Base-by-base conservation (phyloP, 2,888 invertebrate genomes). In the Matsumyia berberina region DNA sequence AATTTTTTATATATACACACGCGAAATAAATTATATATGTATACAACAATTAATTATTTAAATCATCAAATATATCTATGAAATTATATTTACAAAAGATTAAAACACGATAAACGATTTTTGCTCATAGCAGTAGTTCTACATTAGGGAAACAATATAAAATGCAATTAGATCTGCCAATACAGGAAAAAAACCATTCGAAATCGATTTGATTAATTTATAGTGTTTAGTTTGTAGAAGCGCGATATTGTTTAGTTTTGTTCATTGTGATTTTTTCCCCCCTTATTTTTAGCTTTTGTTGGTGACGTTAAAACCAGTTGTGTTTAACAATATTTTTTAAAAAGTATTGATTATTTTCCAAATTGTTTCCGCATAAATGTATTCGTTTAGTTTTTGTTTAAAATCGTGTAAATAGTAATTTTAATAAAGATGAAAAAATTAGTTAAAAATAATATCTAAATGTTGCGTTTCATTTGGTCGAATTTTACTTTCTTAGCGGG, bases 31-130 rank as follows among this genome's bases (percentile, higher is more conserved):
- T 80, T 80, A 79, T 74, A 80, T 85, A 79, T 85, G 60, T 76
- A 79, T 76, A 76, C 74, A 85, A 85, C 24, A 70, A 44, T 12
- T 66, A 72, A 78, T 79, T 85, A 85, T 85, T 80, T 80, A 66
- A 85, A 80, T 44, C 29, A 72, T 49, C 29, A 51, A 83, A 64
- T 35, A 55, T 73, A 83, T 64, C 35, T 66, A 66, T 74, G 58
- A 73, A 83, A 53, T 58, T 83, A 79, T 83, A 83, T 79, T 79
- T 79, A 83, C 78, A 83, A 64, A 49, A 60, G 29, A 35, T 9
- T 39, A 31, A 55, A 44, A 70, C 44, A 70, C 19, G 49, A 44
- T 62, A 62, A 78, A 69, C 37, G n/a, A 35, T 24, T 69, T 78
- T 44, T 69, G 62, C 60, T 44, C 24, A 58, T 46, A 62, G 70